Base-by-base conservation (phyloP, 2,113 vertebrate genomes). In the Xyliphius kryptos region DNA sequence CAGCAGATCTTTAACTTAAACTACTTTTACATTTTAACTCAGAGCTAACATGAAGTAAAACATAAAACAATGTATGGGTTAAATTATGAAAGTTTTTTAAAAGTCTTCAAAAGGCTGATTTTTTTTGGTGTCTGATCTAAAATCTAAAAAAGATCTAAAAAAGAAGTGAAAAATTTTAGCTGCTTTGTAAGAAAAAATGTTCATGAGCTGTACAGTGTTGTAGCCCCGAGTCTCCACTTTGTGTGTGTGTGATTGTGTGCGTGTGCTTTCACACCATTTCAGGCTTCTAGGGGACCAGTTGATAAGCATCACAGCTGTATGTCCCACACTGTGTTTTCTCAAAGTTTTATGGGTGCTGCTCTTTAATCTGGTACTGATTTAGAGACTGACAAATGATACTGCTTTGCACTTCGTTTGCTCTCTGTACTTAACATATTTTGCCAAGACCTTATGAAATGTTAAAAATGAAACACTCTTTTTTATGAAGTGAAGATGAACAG, bases 291-390 rank as follows among this genome's bases (percentile, higher is more conserved):
- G 60, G 49, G 69, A 56, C 47, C 38, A 40, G 11, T 32, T 67
- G 69, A 72, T 68, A 71, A 72, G 54, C 70, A 62, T 70, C 54
- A 67, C 76, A 76, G 71, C 74, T 76, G 67, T 70, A 22, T 37
- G 44, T 56, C 50, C 16, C 61, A 54, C 59, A 72, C 56, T 40
- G 9, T 37, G 50, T 57, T 66, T 68, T 63, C 55, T 57, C 17
- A 49, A 49, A 19, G 48, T 58, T 67, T 49, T 66, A 60, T 59
- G 69, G 63, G 68, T 64, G 66, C 61, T 46, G 48, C 37, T 37
- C 53, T 71, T 64, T 62, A 58, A 64, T 74, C 59, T 66, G 46
- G 19, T 14, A 36, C 54, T 67, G 73, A 73, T 77, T 71, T 68
- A 75, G 48, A 63, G 36, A 15, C 50, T 55, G 61, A 47, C 21